Evolutionary conservation across 2,113 vertebrate genomes (phyloP), one percentile per base, ranked within the genome.

Genomic region (Irena cyanogastra): DNA sequence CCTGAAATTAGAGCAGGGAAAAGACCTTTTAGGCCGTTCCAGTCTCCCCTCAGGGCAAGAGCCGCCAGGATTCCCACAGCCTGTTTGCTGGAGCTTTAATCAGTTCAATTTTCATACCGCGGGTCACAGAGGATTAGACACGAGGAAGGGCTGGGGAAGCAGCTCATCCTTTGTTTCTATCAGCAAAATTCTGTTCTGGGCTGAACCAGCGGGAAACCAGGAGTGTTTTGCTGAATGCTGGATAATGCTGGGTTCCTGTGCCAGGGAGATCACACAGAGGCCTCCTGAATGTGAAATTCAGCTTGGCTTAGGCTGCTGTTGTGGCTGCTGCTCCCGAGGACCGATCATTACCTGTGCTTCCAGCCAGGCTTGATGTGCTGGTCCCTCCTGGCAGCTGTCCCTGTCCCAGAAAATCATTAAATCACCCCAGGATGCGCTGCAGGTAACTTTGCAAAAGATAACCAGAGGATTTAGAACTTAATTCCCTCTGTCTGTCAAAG

Each of bases 111-210:
- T 82, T 37, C 84, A 37, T 81, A 4, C 61, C 11, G n/a, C 10
- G 87, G 87, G 84, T 94, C 93, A 92, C 80, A 92, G 68, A 93
- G 93, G 78, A 95, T 85, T 71, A 87, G 85, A 79, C 56, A 63
- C 31, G 85, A 84, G 60, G 45, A 85, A 93, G 66, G 81, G 57
- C 94, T 86, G 52, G 39, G 65, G 64, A 93, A 68, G 74, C 83
- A 56, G 66, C 53, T 96, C 82, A 61, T 57, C 82, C 63, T 90
- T 93, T 94, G 93, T 91, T 74, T 95, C 54, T 56, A 81, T 82
- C 95, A 91, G 93, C 89, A 92, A 42, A 76, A 90, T 74, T 74
- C 83, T 83, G 37, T 79, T 74, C 87, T 50, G 56, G 56, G 59
- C 78, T 95, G 37, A 89, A 74, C 5, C 76, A 88, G 76, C 2